Conservation (phyloP, 2,888 invertebrate genomes). For the Agrotis segetum region DNA sequence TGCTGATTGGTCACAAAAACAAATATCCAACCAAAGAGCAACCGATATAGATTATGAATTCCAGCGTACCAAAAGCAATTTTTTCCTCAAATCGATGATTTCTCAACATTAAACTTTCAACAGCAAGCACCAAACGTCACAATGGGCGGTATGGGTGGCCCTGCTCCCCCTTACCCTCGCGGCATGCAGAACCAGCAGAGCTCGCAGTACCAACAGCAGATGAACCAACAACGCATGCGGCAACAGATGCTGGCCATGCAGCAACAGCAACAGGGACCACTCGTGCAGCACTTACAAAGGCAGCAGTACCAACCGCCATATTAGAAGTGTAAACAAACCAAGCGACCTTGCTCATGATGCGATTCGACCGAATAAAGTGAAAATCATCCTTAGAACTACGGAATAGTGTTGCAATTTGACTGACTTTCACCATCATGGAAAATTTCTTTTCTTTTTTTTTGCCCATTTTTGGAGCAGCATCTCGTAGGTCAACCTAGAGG, state of each 20-base stretch:
- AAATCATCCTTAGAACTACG: too few species aligned
- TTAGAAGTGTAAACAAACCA: constrained; percentile 58
- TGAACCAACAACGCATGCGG: constrained; percentile 91
- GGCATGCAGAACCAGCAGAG: constrained; percentile 90
- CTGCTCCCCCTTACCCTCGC: constrained; percentile 95
- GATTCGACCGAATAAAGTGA: too few species aligned
- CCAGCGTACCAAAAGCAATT: too few species aligned
- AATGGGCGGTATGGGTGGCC: constrained; percentile 95
- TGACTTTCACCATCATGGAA: too few species aligned
- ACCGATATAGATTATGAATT: too few species aligned
- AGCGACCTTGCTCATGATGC: too few species aligned
- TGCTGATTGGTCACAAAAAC: too few species aligned
- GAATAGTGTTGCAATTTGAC: too few species aligned
- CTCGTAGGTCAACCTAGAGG: too few species aligned
- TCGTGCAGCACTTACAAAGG: constrained; percentile 86
- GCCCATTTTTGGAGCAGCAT: too few species aligned
- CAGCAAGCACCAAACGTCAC: constrained; percentile 95
- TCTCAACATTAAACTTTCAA: background rate
- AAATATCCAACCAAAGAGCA: too few species aligned
- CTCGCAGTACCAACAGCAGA: constrained; percentile 92
- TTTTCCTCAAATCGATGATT: background rate
- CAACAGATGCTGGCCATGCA: constrained; percentile 94
- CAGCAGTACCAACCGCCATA: constrained; percentile 88
- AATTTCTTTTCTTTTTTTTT: too few species aligned
- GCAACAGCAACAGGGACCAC: constrained; percentile 91